These are phyloP conservation scores for Sebastes hubbsi DNA, from an alignment of 2,797 vertebrate species.

Conservation along the genomic window DNA sequence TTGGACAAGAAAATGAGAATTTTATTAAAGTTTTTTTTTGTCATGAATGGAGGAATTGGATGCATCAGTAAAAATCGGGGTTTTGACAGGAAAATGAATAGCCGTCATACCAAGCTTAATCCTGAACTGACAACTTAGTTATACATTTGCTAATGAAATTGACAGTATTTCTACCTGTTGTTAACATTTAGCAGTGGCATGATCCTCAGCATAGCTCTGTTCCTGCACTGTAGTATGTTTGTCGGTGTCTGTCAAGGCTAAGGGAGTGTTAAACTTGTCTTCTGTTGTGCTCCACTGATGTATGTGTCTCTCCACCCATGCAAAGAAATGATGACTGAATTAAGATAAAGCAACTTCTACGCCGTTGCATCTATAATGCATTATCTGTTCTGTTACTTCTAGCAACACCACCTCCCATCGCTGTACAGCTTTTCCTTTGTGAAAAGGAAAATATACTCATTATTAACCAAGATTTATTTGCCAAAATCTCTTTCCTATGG, in stretches of 20 bases:
- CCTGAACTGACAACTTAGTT: background rate
- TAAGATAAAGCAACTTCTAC: slow-evolving; percentile 41
- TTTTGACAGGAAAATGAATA: slow-evolving; percentile 3
- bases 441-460: slow-evolving; percentile 66
- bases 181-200: slow-evolving; percentile 25
- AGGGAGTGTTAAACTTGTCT: slow-evolving; percentile 41
- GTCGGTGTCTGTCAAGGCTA: slow-evolving; percentile 30
- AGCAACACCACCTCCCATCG: slow-evolving; percentile 52
- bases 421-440: slow-evolving; percentile 71
- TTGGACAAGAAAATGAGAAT: background rate
- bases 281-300: slow-evolving; percentile 44
- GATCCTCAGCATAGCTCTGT: slow-evolving; percentile 65
- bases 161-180: background rate
- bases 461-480: slow-evolving; percentile 74
- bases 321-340: slow-evolving; percentile 52
- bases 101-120: background rate
- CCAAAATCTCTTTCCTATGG: slow-evolving; percentile 84
- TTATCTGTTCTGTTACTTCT: slow-evolving; percentile 54
- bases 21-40: background rate
- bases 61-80: background rate
- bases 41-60: slow-evolving; percentile 4
- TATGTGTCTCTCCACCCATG: slow-evolving; percentile 47
- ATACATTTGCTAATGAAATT: background rate
- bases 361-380: slow-evolving; percentile 49
- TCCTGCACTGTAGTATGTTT: slow-evolving; percentile 41